Conservation (phyloP, 2,113 vertebrate species). For the Helogale parvula region DNA sequence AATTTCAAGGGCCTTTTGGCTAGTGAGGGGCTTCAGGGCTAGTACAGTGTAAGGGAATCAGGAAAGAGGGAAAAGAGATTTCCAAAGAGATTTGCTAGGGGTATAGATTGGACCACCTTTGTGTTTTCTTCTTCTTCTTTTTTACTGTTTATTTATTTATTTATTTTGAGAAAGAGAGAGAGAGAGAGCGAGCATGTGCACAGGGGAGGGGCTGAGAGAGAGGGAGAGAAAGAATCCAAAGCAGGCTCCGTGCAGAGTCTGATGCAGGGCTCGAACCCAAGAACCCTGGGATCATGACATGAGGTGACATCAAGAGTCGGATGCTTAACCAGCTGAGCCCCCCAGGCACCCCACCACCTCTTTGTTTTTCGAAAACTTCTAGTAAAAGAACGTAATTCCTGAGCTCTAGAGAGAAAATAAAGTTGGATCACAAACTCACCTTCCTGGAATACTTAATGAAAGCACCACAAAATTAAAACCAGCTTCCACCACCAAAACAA, state of each 20-base stretch:
- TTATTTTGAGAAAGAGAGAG: too few relatives aligned
- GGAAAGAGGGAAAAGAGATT: neutral
- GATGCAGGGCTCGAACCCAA: too few relatives aligned
- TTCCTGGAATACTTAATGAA: neutral
- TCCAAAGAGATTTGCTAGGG: neutral
- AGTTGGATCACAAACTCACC: neutral
- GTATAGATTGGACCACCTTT: neutral
- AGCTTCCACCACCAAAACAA: neutral
- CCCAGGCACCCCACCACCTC: neutral
- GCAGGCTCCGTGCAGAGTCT: too few relatives aligned
- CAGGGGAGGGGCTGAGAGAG: too few relatives aligned
- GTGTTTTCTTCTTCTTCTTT: too few relatives aligned
- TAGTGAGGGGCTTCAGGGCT: neutral
- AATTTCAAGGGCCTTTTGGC: neutral
- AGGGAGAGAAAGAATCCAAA: too few relatives aligned
- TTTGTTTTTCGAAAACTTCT: neutral
- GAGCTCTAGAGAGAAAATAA: neutral
- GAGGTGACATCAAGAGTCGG: too few relatives aligned
- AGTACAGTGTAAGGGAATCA: neutral
- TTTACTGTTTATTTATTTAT: too few relatives aligned
- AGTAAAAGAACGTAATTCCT: neutral
- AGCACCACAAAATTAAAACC: neutral
- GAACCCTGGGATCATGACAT: too few relatives aligned
- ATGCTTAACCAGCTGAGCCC: too few relatives aligned
- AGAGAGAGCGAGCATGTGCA: too few relatives aligned